Evolutionary conservation across 2,113 vertebrate species (phyloP), one percentile per base, ranked within the genome.

Genomic region (Numida meleagris): DNA sequence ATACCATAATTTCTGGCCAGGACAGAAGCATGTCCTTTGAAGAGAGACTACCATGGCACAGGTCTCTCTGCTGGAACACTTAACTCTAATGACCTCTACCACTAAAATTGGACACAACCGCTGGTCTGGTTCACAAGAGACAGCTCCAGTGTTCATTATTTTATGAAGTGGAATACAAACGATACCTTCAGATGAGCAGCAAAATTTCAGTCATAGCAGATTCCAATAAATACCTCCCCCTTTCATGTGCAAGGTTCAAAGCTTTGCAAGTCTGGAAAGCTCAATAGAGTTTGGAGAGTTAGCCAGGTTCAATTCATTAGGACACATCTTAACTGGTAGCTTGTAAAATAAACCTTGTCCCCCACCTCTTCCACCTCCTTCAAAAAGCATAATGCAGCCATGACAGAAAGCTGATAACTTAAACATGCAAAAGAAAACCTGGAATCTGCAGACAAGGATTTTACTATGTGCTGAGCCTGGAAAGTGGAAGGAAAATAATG

Each of bases 51-150:
- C 86, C 88, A 94, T 84, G 94, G 96, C 96, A 78, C 86, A 40
- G 88, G 97, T 96, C 96, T 97, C 97, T 94, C 98, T 98, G 98
- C 97, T 98, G 98, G 98, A 99, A 98, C 95, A 97, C 98, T 98
- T 98, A 98, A 95, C 76, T 98, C 97, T 98, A 98, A 97, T 98
- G 98, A 98, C 97, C 95, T 97, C 98, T 96, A 82, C 97, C 96
- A 97, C 97, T 91, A 91, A 97, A 96, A 96, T 97, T 97, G 96
- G 96, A 97, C 97, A 97, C 97, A 97, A 96, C 96, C 65, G 48
- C 94, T 93, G 87, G 77, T 97, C 94, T 96, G 91, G 91, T 96
- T 97, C 97, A 97, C 96, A 97, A 97, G 95, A 97, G 96, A 97
- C 97, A 97, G 89, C 81, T 94, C 63, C 84, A 90, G 67, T 48